These are phyloP conservation scores for Chelmon rostratus DNA, from an alignment of 2,797 vertebrate genomes.

Conservation along the genomic window DNA sequence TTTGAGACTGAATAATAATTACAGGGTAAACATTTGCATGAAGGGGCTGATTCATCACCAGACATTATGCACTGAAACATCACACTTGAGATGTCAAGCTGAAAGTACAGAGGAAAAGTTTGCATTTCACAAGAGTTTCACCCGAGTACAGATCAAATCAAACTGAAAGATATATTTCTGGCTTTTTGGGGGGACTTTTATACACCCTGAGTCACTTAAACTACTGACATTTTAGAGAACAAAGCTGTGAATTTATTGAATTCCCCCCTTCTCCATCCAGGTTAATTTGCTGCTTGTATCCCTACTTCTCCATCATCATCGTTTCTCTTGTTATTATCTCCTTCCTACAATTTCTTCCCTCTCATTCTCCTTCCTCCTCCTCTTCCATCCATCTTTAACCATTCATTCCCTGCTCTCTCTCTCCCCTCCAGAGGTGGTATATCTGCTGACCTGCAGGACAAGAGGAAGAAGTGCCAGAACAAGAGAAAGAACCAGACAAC, in stretches of 20 bases:
- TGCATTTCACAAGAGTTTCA: background rate
- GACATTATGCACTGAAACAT: background rate
- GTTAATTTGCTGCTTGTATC: background rate
- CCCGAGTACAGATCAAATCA: background rate
- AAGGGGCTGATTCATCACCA: background rate
- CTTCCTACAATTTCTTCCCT: background rate
- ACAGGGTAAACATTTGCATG: background rate
- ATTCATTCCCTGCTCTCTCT: background rate
- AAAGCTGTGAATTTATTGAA: background rate
- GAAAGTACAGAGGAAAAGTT: background rate
- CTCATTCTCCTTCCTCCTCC: no score
- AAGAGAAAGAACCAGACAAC: slow-evolving; percentile 87
- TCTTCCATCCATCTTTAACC: no score
- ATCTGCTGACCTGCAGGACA: slow-evolving; percentile 82
- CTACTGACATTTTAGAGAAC: background rate
- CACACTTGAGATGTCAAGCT: background rate
- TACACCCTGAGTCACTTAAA: background rate
- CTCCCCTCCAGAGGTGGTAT: slow-evolving; percentile 77
- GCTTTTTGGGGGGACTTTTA: background rate
- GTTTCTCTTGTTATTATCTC: background rate
- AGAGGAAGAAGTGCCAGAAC: slow-evolving; percentile 87
- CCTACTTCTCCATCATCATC: background rate
- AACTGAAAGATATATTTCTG: background rate
- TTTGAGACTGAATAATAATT: background rate
- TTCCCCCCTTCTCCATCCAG: background rate